Conservation (phyloP, 2,797 vertebrate species). For the Scomberomorus guttatus region DNA sequence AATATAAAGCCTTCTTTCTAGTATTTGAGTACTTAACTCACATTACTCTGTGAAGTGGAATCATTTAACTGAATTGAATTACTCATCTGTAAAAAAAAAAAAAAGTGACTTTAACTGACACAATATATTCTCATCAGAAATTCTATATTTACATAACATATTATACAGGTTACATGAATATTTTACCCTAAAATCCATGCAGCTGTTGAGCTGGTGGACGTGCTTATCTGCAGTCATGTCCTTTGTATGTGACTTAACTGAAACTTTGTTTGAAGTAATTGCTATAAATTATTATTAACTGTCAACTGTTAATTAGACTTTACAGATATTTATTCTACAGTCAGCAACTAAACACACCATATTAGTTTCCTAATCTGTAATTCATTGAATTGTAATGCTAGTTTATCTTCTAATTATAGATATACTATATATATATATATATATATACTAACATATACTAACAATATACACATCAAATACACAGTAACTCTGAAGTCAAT, state of each 20-base stretch:
- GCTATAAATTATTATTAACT: background rate
- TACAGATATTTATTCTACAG: background rate
- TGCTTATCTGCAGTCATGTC: conserved; percentile 1
- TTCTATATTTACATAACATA: background rate
- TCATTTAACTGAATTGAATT: background rate
- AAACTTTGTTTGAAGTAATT: background rate
- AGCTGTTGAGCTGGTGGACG: background rate
- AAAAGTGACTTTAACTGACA: background rate
- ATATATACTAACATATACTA: too few relatives aligned
- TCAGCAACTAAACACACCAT: background rate
- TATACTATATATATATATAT: too few relatives aligned
- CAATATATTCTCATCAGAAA: conserved; percentile 14
- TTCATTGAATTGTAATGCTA: background rate
- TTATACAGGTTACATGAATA: conserved; percentile 1
- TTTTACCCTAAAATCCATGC: background rate
- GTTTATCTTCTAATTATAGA: background rate
- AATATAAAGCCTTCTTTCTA: background rate
- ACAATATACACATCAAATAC: too few relatives aligned
- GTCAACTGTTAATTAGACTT: background rate
- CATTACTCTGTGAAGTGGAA: background rate
- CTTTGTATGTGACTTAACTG: background rate
- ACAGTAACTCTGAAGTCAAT: too few relatives aligned
- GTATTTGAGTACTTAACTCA: background rate
- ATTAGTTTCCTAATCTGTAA: background rate
- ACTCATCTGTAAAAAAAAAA: background rate